phyloP scores from a whole-genome alignment of 1,140 invertebrate species.

The Ooceraea biroi region DNA sequence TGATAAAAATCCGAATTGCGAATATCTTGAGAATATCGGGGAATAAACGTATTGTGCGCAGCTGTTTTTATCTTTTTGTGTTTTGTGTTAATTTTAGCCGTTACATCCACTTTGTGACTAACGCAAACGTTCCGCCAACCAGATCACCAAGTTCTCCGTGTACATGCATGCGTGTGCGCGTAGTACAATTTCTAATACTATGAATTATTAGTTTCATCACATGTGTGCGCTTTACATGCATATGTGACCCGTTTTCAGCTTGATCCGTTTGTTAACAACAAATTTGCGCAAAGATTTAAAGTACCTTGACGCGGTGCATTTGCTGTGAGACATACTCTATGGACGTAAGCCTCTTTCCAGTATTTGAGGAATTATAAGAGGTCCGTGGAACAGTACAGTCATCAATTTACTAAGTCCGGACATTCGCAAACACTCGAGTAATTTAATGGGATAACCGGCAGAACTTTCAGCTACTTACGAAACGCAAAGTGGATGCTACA shows the following conservation, averaged over 20 bases:
- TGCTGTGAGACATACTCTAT: constrained; percentile 26
- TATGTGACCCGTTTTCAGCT: neutral
- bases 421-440: constrained; percentile 51
- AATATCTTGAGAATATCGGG: neutral
- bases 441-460: constrained; percentile 45
- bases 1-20: neutral
- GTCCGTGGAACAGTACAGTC: constrained; percentile 31
- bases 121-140: neutral
- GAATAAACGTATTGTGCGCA: neutral
- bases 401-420: constrained; percentile 42
- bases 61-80: neutral
- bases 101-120: neutral
- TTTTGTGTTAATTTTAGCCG: constrained; percentile 3
- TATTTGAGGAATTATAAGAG: constrained; percentile 58
- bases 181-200: constrained; percentile 14
- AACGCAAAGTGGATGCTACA: constrained; percentile 22
- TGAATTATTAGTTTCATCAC: neutral
- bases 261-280: constrained; percentile 23
- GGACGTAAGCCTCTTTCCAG: constrained; percentile 56
- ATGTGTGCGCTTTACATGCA: neutral
- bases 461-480: constrained; percentile 31
- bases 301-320: constrained; percentile 14
- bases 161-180: neutral
- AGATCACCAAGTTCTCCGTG: neutral
- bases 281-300: constrained; percentile 37